Percentiles rank a stretch among this genome's conserved stretches.
phyloP scores from a whole-genome alignment of 2,797 vertebrate genomes.

The Cottoperca gobio region DNA sequence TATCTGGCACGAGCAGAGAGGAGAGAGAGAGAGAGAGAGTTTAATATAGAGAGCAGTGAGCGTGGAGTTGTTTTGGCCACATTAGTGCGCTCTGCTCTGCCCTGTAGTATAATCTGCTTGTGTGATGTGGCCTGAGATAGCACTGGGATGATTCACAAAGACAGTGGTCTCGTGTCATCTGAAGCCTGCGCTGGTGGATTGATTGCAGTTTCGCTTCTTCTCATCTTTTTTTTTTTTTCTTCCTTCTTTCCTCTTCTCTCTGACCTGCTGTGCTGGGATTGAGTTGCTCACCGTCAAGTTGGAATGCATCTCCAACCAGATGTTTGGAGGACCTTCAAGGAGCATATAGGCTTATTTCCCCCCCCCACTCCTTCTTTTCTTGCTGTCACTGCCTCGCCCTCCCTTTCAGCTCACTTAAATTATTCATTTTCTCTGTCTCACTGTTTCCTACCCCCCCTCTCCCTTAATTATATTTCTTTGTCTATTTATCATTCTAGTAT shows the following conservation, averaged over 20 bases:
- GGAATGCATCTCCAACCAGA: conserved; percentile 80
- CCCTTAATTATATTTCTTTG: conserved; percentile 54
- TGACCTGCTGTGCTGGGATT: conserved; percentile 78
- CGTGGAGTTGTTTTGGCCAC: conserved; percentile 58
- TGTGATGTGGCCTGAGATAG: conserved; percentile 65
- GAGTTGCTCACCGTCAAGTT: conserved; percentile 74
- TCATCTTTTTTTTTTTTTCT: conserved; percentile 19
- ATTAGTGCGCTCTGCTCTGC: conserved; percentile 34
- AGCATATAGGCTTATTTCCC: conserved; percentile 44
- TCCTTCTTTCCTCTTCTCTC: conserved; percentile 46
- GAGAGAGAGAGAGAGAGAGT: conserved; percentile 29
- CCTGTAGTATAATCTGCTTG: conserved; percentile 42
- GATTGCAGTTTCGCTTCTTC: conserved; percentile 44
- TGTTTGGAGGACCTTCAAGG: conserved; percentile 75
- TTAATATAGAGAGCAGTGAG: conserved; percentile 45
- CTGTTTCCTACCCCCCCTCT: conserved; percentile 69
- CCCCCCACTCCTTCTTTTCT: conserved; percentile 30
- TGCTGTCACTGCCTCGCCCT: conserved; percentile 45
- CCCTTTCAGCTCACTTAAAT: conserved; percentile 49
- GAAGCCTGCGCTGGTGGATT: conserved; percentile 44
- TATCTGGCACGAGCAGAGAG: conserved; percentile 61
- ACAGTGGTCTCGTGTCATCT: conserved; percentile 72
- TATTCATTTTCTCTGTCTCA: conserved; percentile 36
- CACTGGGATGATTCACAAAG: conserved; percentile 69
- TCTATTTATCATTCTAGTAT: conserved; percentile 68